Evolutionary conservation across 2,888 invertebrate genomes (phyloP), one percentile per base, ranked within the genome.

Genomic region (Ethmia dodecea): DNA sequence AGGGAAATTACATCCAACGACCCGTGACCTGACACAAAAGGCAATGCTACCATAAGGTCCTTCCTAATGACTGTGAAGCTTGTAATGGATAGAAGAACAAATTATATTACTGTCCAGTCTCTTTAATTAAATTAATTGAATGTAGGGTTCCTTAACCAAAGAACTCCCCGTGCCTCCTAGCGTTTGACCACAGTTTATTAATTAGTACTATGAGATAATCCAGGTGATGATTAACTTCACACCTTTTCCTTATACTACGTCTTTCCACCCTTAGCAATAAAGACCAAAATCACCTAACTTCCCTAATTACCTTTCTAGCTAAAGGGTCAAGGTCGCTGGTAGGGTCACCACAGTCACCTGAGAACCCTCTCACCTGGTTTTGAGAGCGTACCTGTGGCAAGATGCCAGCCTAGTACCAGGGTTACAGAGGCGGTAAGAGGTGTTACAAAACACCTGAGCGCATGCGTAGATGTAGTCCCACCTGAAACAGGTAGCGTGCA

Each of bases 331-430:
- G 36, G 36, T 40, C 33, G 41, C 37, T 38, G n/a, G 28, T 59
- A 67, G 68, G 74, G 74, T 74, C 69, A 68, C 54, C 66, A 63
- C 62, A 49, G 47, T 59, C 60, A 47, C 60, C 51, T 67, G 70
- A 63, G 73, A 69, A 54, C 54, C 59, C 26, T 26, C 49, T 55
- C 74, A 77, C 77, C 74, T 75, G 76, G 52, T 52, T 67, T 73
- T 67, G 72, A 72, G 67, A 78, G 73, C 75, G 60, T 86, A 86
- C 87, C 87, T 86, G 86, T 87, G 87, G 86, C 87, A 86, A 74
- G 57, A 69, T 87, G 87, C 87, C 87, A 87, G 84, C 73, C 83
- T 67, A 55, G 65, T 83, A 86, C 83, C 69, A 84, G 83, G 86
- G 49, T 42, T 51, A 36, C 64, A 80, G 52, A 53, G 55, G 26